A percentile compares a stretch with the other conserved stretches of the same genome.
Conservation (phyloP, 2,888 invertebrate genomes). For the Drosophila nr. perissopoda region DNA sequence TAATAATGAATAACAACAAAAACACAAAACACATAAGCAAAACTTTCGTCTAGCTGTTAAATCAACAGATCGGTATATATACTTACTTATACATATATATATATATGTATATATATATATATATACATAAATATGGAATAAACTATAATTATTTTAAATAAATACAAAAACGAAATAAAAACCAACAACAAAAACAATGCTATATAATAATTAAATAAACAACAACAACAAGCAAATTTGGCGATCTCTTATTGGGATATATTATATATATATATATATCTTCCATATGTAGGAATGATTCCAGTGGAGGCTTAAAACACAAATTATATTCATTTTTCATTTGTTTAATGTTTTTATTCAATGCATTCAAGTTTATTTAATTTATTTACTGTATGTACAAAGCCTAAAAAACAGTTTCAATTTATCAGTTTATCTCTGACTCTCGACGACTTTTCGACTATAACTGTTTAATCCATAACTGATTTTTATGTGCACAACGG, state of each 20-base stretch:
- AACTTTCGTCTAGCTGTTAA: constrained; percentile 36
- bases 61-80: constrained; percentile 38
- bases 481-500: no score
- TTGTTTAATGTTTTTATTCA: not conserved
- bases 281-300: not conserved
- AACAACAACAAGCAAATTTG: constrained; percentile 34
- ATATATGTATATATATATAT: constrained; percentile 29
- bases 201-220: constrained; percentile 66
- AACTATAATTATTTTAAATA: constrained; percentile 62
- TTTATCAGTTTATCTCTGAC: not conserved
- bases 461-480: not conserved
- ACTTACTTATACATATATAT: constrained; percentile 35
- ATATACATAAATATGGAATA: constrained; percentile 50
- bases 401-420: not conserved
- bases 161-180: constrained; percentile 30
- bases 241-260: not conserved
- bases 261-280: not conserved
- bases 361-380: not conserved
- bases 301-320: not conserved
- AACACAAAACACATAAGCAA: constrained; percentile 8
- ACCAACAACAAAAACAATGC: constrained; percentile 53
- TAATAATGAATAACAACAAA: constrained; percentile 39
- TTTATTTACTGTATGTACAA: not conserved
- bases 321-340: not conserved
- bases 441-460: not conserved